Evolutionary conservation across 2,888 invertebrate species (phyloP).

Genomic region (Pristionchus mayeri): DNA sequence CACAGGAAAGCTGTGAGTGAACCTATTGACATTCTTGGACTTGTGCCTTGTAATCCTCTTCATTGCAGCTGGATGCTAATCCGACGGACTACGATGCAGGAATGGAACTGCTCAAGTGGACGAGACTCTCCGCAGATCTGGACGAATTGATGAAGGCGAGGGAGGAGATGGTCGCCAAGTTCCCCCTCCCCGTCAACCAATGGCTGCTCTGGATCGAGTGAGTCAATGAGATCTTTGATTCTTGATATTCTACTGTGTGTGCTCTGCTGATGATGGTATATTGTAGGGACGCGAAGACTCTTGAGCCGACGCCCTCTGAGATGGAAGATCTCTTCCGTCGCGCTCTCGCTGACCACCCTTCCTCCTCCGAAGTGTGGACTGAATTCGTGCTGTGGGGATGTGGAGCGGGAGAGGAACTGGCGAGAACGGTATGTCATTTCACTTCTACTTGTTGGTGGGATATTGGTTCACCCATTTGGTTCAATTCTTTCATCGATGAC

Average conservation of each 20-base stretch:
- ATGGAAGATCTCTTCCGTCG: constrained; percentile 37
- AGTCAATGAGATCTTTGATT: too few species aligned
- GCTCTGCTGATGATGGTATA: too few species aligned
- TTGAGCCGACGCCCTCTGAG: not conserved
- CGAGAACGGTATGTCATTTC: not conserved
- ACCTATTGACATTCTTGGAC: too few species aligned
- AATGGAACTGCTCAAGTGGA: constrained; percentile 51
- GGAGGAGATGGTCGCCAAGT: constrained; percentile 48
- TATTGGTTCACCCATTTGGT: too few species aligned
- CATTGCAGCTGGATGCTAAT: constrained; percentile 56
- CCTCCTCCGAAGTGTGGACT: not conserved
- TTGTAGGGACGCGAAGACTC: constrained; percentile 33
- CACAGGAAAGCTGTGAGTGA: not conserved
- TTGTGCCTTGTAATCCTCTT: not conserved
- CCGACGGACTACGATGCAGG: constrained; percentile 46
- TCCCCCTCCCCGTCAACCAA: constrained; percentile 52
- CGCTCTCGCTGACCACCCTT: constrained; percentile 23
- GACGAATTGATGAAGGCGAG: constrained; percentile 56
- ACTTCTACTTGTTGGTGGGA: too few species aligned
- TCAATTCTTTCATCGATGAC: too few species aligned
- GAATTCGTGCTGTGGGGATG: constrained; percentile 37
- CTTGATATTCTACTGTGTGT: too few species aligned
- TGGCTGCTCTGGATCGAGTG: constrained; percentile 60
- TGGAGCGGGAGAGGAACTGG: constrained; percentile 4
- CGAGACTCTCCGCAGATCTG: constrained; percentile 56